These are phyloP conservation scores for Engystomops pustulosus DNA, from an alignment of 2,113 vertebrate genomes.

Conservation along the genomic window DNA sequence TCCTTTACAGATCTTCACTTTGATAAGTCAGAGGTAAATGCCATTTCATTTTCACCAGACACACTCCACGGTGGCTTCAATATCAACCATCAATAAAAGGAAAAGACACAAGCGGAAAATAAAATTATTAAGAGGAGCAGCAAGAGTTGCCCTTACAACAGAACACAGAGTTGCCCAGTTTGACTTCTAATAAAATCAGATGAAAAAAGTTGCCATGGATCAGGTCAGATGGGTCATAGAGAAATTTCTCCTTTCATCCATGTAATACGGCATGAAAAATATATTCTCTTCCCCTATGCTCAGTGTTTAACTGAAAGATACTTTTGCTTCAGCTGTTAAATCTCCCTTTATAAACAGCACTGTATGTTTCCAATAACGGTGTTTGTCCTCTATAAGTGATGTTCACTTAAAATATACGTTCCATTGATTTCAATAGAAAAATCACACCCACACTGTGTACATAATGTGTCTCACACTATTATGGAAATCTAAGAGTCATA, in stretches of 20 bases:
- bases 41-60: slow-evolving; percentile 9
- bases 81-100: slow-evolving; percentile 14
- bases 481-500: no score
- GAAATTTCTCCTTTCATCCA: slow-evolving; percentile 19
- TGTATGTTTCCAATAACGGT: no score
- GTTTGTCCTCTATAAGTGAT: no score
- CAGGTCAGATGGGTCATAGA: not conserved
- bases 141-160: slow-evolving; percentile 12
- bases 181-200: slow-evolving; percentile 8
- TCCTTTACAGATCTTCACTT: slow-evolving; percentile 5
- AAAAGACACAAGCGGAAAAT: slow-evolving; percentile 21
- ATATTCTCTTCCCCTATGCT: slow-evolving; percentile 1
- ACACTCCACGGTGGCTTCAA: not conserved
- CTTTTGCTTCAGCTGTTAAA: slow-evolving; percentile 19
- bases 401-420: no score
- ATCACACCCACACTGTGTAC: no score
- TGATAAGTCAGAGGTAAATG: slow-evolving; percentile 36
- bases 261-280: slow-evolving; percentile 45
- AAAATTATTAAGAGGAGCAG: slow-evolving; percentile 30
- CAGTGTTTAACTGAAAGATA: slow-evolving; percentile 12
- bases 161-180: not conserved
- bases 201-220: not conserved
- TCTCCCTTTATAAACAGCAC: no score
- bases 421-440: no score
- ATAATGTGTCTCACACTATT: no score